Percentiles rank a stretch among this genome's conserved stretches.
Conservation (phyloP, 35 echinoderm and acorn worm species). For the Ptychodera flava region DNA sequence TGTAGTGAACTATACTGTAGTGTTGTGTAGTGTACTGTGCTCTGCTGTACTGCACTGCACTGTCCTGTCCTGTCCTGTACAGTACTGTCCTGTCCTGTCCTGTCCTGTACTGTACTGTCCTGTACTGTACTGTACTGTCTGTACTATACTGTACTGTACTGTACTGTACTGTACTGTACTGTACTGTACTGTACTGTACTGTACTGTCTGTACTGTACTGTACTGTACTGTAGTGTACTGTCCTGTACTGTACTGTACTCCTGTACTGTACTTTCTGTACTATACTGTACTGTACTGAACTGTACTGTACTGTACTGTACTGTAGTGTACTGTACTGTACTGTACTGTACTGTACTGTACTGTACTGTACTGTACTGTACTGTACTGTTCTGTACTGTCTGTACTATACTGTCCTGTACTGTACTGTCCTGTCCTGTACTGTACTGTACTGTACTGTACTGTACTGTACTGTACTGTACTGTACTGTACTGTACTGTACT, state of each 20-base stretch:
- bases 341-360: conserved; percentile 18
- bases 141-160: conserved; percentile 5
- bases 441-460: conserved; percentile 28
- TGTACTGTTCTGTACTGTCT: conserved; percentile 11
- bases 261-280: conserved; percentile 11
- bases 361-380: conserved; percentile 18
- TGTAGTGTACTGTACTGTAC: conserved; percentile 17
- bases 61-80: neutral
- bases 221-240: conserved; percentile 4
- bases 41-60: conserved; percentile 10
- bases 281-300: conserved; percentile 18
- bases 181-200: conserved; percentile 14
- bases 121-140: conserved; percentile 13
- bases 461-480: conserved; percentile 25
- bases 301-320: conserved; percentile 10
- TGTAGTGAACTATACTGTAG: neutral
- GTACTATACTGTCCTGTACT: conserved; percentile 17
- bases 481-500: conserved; percentile 27
- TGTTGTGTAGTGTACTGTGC: conserved; percentile 12
- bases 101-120: conserved; percentile 12
- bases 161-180: conserved; percentile 15
- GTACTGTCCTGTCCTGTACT: conserved; percentile 6
- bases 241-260: neutral
- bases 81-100: neutral
- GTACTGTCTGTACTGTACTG: conserved; percentile 13